phyloP scores from a whole-genome alignment of 2,797 vertebrate species.

The Poeciliopsis gracilis region DNA sequence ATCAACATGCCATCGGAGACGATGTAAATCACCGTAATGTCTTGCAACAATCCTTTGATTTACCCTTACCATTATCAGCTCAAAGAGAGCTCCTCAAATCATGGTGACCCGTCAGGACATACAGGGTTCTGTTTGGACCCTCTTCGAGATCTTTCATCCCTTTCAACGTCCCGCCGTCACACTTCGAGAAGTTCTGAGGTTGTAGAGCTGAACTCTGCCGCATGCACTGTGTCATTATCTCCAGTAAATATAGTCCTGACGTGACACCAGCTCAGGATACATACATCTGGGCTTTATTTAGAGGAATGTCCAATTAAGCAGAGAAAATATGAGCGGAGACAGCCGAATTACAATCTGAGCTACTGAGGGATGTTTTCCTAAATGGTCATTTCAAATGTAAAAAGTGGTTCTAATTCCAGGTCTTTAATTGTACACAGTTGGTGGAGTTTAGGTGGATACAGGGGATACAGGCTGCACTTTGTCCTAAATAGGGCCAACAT shows the following conservation, averaged over 20 bases:
- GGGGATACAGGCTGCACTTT: no score
- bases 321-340: conserved; percentile 71
- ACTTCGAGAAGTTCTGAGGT: conserved; percentile 61
- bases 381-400: conserved; percentile 69
- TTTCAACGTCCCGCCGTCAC: conserved; percentile 54
- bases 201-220: conserved; percentile 58
- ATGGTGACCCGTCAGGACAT: conserved; percentile 54
- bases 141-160: conserved; percentile 27
- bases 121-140: conserved; percentile 35
- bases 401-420: conserved; percentile 64
- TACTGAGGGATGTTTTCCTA: conserved; percentile 57
- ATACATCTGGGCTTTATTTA: conserved; percentile 72
- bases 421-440: conserved; percentile 65
- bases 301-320: conserved; percentile 71
- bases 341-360: conserved; percentile 76
- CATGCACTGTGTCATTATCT: conserved; percentile 73
- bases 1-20: conserved; percentile 56
- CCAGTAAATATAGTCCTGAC: conserved; percentile 75
- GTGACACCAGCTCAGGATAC: conserved; percentile 71
- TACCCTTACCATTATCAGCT: conserved; percentile 65
- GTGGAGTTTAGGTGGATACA: conserved; percentile 45
- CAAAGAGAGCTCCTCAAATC: conserved; percentile 59
- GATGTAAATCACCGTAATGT: conserved; percentile 66
- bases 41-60: conserved; percentile 66
- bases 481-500: conserved; percentile 35